phyloP scores from a whole-genome alignment of 2,888 invertebrate species.

The Schizotus pectinicornis region DNA sequence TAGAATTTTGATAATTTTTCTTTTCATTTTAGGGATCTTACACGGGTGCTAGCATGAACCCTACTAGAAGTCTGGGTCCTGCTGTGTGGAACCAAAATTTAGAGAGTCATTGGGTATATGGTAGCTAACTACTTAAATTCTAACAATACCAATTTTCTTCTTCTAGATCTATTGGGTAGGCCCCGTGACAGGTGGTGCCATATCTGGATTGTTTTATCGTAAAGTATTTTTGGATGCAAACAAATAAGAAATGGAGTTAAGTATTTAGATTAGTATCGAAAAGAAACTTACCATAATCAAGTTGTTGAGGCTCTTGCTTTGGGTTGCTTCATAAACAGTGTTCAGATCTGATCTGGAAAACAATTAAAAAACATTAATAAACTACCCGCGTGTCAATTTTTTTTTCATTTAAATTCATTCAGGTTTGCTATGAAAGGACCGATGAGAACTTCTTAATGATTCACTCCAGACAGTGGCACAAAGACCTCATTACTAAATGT shows the following conservation, averaged over 20 bases:
- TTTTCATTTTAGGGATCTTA: conserved; percentile 57
- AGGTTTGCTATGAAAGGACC: conserved; percentile 5
- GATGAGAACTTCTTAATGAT: conserved; percentile 17
- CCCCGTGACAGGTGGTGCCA: conserved; percentile 46
- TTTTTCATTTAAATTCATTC: conserved; percentile 1
- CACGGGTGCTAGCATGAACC: conserved; percentile 74
- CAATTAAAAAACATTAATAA: conserved; percentile 29
- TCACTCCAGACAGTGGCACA: conserved; percentile 25
- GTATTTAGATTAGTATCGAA: neutral
- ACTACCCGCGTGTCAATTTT: conserved; percentile 1
- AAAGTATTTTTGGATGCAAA: conserved; percentile 35
- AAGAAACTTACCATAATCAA: conserved; percentile 60
- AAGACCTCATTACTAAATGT: conserved; percentile 30
- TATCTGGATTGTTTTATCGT: conserved; percentile 46
- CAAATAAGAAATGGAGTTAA: neutral
- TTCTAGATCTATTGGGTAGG: conserved; percentile 54
- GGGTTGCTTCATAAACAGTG: conserved; percentile 58
- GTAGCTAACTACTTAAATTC: neutral
- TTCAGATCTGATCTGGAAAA: conserved; percentile 60
- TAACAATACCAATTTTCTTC: conserved; percentile 15
- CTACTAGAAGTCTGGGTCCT: conserved; percentile 72
- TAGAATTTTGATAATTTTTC: neutral
- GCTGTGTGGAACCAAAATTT: conserved; percentile 72
- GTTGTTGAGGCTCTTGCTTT: conserved; percentile 62
- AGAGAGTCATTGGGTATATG: conserved; percentile 69